Evolutionary conservation across 2,888 invertebrate genomes (phyloP).

Genomic region (Xanthorhoe designata): DNA sequence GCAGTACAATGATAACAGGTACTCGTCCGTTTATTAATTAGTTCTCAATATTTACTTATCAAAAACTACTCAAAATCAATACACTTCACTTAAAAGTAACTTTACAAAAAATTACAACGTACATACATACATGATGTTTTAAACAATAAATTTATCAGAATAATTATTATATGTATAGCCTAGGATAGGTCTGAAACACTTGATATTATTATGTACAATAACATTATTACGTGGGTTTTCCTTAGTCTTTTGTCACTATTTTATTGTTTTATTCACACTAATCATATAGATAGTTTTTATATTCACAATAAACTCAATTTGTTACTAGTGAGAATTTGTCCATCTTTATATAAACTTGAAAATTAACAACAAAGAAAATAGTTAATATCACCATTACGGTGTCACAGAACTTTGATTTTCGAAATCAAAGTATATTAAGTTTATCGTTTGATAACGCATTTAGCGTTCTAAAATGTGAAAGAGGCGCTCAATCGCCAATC

Average conservation of each 20-base stretch:
- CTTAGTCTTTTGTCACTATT: conserved; percentile 74
- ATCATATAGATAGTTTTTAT: conserved; percentile 48
- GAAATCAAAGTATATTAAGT: neutral
- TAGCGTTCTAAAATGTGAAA: conserved; percentile 33
- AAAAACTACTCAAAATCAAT: conserved; percentile 82
- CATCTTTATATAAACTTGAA: neutral
- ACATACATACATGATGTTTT: conserved; percentile 63
- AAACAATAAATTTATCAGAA: conserved; percentile 44
- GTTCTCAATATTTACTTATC: conserved; percentile 81
- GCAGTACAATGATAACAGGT: conserved; percentile 43
- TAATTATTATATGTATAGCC: conserved; percentile 49
- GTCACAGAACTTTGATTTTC: neutral
- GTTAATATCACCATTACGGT: neutral
- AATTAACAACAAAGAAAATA: neutral
- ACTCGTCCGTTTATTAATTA: conserved; percentile 74
- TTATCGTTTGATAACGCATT: conserved; percentile 14
- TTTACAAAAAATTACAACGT: conserved; percentile 82
- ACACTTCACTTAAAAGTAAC: conserved; percentile 75
- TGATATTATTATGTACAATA: conserved; percentile 61
- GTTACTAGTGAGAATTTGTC: neutral
- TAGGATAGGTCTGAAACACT: conserved; percentile 63
- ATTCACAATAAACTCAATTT: conserved; percentile 44
- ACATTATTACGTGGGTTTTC: conserved; percentile 58
- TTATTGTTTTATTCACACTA: conserved; percentile 81
- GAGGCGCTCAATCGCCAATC: conserved; percentile 43